Evolutionary conservation across 2,113 vertebrate species (phyloP).

Genomic region (Osmerus eperlanus): DNA sequence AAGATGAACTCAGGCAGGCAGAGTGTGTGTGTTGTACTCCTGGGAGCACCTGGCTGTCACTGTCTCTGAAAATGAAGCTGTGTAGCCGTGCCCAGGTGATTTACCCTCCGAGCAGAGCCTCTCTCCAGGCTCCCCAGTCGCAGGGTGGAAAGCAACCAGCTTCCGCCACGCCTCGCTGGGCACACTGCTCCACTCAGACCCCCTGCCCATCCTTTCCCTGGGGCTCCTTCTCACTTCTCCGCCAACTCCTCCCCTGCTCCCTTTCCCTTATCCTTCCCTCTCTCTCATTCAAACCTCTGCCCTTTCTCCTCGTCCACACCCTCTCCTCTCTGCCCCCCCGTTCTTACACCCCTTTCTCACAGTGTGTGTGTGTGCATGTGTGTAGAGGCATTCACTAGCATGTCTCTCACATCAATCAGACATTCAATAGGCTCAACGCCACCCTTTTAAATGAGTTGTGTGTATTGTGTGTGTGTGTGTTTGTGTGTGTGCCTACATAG

Average conservation of each 20-base stretch:
- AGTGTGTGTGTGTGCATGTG: background rate
- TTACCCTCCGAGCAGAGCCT: conserved; percentile 54
- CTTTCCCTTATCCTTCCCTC: too few relatives aligned
- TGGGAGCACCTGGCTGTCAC: conserved; percentile 42
- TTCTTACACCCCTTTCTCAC: too few relatives aligned
- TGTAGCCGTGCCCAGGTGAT: conserved; percentile 60
- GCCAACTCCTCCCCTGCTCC: too few relatives aligned
- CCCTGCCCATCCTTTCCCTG: conserved; percentile 23
- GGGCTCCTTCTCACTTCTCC: conserved; percentile 8
- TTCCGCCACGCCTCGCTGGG: conserved; percentile 42
- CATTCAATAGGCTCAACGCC: too few relatives aligned
- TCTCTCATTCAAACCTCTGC: too few relatives aligned
- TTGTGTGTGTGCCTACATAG: background rate
- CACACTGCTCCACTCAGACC: conserved; percentile 18
- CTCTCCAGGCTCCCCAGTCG: conserved; percentile 24
- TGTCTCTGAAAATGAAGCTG: conserved; percentile 45
- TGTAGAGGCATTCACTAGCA: too few relatives aligned
- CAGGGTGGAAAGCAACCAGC: conserved; percentile 34
- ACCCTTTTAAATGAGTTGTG: background rate
- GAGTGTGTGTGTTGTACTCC: conserved; percentile 22
- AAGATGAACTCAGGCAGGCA: background rate
- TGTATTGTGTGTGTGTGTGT: background rate
- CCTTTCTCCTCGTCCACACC: too few relatives aligned
- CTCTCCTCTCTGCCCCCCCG: conserved; percentile 9
- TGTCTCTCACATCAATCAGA: too few relatives aligned